These are phyloP conservation scores for Axis porcinus DNA, from an alignment of 2,113 vertebrate genomes.

Conservation along the genomic window DNA sequence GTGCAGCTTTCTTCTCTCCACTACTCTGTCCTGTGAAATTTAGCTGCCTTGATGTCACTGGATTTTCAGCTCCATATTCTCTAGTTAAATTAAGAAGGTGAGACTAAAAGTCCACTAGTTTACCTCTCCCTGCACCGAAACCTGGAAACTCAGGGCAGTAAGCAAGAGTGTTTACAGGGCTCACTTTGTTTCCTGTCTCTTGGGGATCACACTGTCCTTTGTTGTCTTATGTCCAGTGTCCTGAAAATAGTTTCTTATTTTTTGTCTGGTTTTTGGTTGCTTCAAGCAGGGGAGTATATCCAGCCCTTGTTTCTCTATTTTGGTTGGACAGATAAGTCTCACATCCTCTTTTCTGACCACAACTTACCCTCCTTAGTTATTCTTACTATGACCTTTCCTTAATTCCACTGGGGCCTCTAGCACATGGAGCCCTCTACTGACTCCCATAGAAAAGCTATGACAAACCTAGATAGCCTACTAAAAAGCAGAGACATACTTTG, in stretches of 20 bases:
- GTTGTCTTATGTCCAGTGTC: neutral
- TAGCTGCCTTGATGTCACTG: neutral
- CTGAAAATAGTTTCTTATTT: neutral
- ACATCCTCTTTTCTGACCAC: neutral
- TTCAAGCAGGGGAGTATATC: neutral
- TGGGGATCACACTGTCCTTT: neutral
- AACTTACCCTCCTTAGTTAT: neutral
- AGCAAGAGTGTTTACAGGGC: neutral
- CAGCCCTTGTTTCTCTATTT: neutral
- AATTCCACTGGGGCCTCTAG: neutral
- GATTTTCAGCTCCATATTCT: neutral
- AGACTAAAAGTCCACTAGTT: neutral
- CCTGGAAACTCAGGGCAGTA: neutral
- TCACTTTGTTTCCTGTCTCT: neutral
- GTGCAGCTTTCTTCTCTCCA: neutral
- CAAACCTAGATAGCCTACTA: neutral
- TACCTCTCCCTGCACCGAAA: neutral
- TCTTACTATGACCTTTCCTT: neutral
- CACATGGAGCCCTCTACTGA: neutral
- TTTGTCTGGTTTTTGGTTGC: neutral
- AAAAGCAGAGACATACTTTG: neutral
- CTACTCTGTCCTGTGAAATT: neutral
- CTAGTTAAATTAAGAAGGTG: neutral
- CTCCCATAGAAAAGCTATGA: neutral
- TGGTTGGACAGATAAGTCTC: neutral